Percentiles rank a stretch among this genome's conserved stretches.
phyloP scores from a whole-genome alignment of 2,797 vertebrate genomes.

The Sparus aurata region DNA sequence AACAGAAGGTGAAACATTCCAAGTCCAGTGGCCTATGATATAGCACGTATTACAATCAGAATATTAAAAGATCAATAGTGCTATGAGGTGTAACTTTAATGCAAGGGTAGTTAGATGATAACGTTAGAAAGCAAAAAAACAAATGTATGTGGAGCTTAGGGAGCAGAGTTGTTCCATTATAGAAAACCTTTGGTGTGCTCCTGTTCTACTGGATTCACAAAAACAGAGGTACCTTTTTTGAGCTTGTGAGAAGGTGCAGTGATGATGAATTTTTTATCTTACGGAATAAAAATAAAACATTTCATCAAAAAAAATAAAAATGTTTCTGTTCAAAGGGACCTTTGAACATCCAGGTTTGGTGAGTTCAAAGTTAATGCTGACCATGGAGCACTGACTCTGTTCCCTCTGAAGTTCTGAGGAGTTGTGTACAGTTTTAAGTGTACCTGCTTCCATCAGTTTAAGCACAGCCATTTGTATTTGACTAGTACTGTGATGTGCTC shows the following conservation, averaged over 20 bases:
- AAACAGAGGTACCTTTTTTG: neutral
- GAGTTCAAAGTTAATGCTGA: slow-evolving; percentile 47
- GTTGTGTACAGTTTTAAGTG: neutral
- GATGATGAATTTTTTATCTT: neutral
- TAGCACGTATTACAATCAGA: no score
- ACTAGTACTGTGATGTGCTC: neutral
- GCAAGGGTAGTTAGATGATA: no score
- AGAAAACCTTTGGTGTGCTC: no score
- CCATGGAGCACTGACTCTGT: neutral
- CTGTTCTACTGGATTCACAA: no score
- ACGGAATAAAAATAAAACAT: slow-evolving; percentile 1
- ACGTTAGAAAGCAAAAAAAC: no score
- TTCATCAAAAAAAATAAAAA: slow-evolving; percentile 20
- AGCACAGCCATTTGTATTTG: neutral
- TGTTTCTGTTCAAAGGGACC: slow-evolving; percentile 22
- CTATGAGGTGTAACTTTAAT: no score
- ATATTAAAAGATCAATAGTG: no score
- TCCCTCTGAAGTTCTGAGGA: slow-evolving; percentile 32
- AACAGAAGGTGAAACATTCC: no score
- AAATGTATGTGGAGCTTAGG: no score
- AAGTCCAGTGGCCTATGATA: no score
- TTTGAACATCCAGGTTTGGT: slow-evolving; percentile 42
- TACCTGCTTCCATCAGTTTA: neutral
- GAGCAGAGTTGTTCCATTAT: no score
- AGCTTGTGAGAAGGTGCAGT: neutral